Evolutionary conservation across 2,113 vertebrate species (phyloP).

Genomic region (Bombycilla garrulus): DNA sequence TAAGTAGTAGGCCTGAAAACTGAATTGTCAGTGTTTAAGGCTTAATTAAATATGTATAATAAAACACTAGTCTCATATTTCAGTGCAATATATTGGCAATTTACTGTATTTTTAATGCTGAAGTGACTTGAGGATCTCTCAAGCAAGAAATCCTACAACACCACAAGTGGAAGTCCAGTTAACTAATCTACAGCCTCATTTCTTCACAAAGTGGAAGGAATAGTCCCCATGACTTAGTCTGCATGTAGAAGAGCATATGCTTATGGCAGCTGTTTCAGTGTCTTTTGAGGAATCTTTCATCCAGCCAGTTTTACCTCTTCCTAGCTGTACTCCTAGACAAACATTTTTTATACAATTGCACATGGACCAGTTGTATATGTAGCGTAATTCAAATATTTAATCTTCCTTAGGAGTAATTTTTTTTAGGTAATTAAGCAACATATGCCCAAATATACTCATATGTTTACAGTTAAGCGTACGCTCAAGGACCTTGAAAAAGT

Average conservation of each 20-base stretch:
- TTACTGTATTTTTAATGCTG: not conserved
- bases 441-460: not conserved
- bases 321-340: not conserved
- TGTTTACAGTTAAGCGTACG: not conserved
- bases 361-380: not conserved
- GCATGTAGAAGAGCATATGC: not conserved
- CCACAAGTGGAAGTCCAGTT: not conserved
- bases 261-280: not conserved
- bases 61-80: not conserved
- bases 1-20: not conserved
- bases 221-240: not conserved
- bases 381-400: not conserved
- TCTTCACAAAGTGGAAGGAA: not conserved
- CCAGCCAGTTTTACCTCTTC: not conserved
- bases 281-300: not conserved
- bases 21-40: not conserved
- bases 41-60: not conserved
- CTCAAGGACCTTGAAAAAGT: not conserved
- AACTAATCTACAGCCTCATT: not conserved
- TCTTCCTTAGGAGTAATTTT: not conserved
- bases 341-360: not conserved
- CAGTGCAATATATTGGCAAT: not conserved
- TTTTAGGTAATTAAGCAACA: not conserved
- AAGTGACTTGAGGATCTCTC: not conserved
- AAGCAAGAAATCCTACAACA: not conserved